Evolutionary conservation across 53 echinoderm and acorn worm genomes (phyloP).

Genomic region (Holothuria scabra): DNA sequence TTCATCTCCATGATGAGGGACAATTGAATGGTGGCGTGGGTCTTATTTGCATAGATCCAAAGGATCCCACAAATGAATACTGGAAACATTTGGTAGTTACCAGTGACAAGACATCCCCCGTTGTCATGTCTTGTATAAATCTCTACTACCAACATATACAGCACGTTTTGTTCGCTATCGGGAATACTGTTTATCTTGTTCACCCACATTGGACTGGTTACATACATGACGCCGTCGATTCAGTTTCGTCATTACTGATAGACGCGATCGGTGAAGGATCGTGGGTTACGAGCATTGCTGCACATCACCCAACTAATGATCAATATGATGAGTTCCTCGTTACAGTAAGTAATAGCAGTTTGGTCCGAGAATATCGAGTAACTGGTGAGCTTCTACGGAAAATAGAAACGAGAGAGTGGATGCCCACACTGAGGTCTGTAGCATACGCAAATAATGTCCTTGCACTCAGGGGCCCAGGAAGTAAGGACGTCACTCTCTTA

Average conservation of each 20-base stretch:
- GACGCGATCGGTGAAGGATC: neutral
- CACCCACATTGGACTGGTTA: neutral
- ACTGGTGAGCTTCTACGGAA: neutral
- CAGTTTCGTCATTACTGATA: neutral
- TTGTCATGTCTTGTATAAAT: neutral
- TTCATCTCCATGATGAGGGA: constrained; percentile 7
- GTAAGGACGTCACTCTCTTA: neutral
- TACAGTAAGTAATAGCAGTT: neutral
- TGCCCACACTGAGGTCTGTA: neutral
- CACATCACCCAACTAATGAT: neutral
- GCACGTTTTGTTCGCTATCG: neutral
- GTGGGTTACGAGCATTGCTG: constrained; percentile 20
- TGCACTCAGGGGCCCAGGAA: neutral
- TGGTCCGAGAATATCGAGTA: neutral
- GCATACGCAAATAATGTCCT: neutral
- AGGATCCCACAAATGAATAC: neutral
- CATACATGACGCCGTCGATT: neutral
- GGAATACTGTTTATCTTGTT: neutral
- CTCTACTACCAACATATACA: neutral
- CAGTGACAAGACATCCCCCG: neutral
- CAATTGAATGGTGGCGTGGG: neutral
- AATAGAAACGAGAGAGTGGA: neutral
- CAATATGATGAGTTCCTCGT: neutral
- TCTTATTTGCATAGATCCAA: constrained; percentile 10
- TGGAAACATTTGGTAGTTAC: constrained; percentile 7